Conservation (phyloP, 1,140 invertebrate genomes). For the Monochamus saltuarius region DNA sequence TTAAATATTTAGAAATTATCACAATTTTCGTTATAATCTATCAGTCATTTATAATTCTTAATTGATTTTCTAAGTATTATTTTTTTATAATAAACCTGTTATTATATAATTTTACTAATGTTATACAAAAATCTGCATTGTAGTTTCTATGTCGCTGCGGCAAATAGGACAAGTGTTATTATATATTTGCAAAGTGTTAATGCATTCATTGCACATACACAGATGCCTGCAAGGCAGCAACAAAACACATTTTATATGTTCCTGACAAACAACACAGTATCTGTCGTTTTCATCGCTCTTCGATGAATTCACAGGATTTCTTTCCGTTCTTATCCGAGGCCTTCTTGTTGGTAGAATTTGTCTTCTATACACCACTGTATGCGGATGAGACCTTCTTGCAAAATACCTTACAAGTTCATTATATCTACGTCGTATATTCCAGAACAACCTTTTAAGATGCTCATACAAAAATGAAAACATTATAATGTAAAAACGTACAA, state of each 20-base stretch:
- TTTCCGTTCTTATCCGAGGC: slow-evolving; percentile 7
- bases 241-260: slow-evolving; percentile 33
- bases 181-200: slow-evolving; percentile 25
- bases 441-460: not conserved
- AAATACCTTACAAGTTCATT: too few relatives aligned
- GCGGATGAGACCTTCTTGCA: not conserved
- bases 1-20: not conserved
- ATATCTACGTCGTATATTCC: not conserved
- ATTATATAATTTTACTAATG: not conserved
- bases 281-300: slow-evolving; percentile 19
- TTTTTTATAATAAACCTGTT: not conserved
- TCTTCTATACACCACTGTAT: slow-evolving; percentile 1
- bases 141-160: slow-evolving; percentile 31
- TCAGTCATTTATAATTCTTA: not conserved
- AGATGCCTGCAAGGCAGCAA: slow-evolving; percentile 37
- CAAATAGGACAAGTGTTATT: slow-evolving; percentile 37
- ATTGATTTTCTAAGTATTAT: not conserved
- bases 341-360: not conserved
- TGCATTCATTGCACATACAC: slow-evolving; percentile 37
- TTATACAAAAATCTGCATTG: slow-evolving; percentile 34
- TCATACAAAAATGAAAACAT: slow-evolving; percentile 18
- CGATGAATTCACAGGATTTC: not conserved
- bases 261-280: slow-evolving; percentile 38
- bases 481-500: slow-evolving; percentile 29
- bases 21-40: not conserved